These are phyloP conservation scores for Tetragonula carbonaria DNA, from an alignment of 2,888 invertebrate genomes.

Conservation along the genomic window DNA sequence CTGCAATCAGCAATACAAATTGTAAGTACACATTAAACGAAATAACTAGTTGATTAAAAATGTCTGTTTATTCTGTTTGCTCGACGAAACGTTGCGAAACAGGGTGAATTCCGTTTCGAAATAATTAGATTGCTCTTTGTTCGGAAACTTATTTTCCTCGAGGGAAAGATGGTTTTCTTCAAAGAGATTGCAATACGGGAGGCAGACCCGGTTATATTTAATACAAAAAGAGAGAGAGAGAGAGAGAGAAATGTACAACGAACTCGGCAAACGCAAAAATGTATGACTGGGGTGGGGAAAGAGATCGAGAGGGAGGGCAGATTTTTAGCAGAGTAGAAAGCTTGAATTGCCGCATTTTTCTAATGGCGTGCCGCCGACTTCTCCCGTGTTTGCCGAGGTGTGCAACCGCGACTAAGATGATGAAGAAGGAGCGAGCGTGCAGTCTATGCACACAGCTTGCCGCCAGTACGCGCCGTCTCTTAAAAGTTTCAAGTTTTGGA, in stretches of 20 bases:
- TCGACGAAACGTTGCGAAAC: neutral
- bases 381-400: slow-evolving; percentile 30
- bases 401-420: slow-evolving; percentile 49
- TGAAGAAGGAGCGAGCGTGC: slow-evolving; percentile 36
- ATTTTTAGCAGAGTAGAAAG: slow-evolving; percentile 66
- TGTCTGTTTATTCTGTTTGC: neutral
- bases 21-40: slow-evolving; percentile 1
- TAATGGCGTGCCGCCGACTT: slow-evolving; percentile 45
- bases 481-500: slow-evolving; percentile 72
- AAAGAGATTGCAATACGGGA: neutral
- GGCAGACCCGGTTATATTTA: neutral
- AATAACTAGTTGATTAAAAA: neutral
- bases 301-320: slow-evolving; percentile 3
- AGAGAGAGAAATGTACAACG: too few species aligned
- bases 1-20: slow-evolving; percentile 58
- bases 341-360: slow-evolving; percentile 50
- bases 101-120: neutral
- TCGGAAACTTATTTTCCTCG: neutral
- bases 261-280: neutral
- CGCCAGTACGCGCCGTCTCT: slow-evolving; percentile 56
- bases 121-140: neutral
- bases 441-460: neutral
- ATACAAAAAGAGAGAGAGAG: too few species aligned
- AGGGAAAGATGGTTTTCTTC: too few species aligned
- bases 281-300: neutral